Base-by-base conservation (phyloP, 2,797 vertebrate species). In the Gambelia wislizenii region DNA sequence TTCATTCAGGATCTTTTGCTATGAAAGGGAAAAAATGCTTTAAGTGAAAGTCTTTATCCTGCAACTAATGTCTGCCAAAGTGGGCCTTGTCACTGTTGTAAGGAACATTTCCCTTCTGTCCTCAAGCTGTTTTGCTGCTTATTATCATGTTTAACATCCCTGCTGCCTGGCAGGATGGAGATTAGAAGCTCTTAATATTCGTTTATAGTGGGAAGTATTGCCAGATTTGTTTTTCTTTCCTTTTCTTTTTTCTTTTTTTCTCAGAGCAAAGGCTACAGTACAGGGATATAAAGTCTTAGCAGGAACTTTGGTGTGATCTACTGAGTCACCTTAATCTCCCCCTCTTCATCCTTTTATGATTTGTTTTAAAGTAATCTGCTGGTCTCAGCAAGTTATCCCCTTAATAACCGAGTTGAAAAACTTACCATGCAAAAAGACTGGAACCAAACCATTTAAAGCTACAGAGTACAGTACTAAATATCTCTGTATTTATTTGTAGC, bases 51-150 rank as follows among this genome's bases (percentile, higher is more conserved):
- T 86, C 91, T 93, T 94, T 93, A 86, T 67, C 5, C 52, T 89
- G 81, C 84, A 7, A 86, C 83, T 91, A 94, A 93, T 91, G 61
- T 80, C 89, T 96, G 92, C 93, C 91, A 91, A 87, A 91, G 74
- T 64, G 93, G 88, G 75, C 90, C 94, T 92, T 93, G 77, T 95
- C 93, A 69, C 67, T 93, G 56, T 84, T 78, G 0, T 59, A 93
- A 91, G 91, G 85, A 92, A 91, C 89, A 78, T 93, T 96, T 95
- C 94, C 91, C 89, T 96, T 87, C 90, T 92, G 92, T 95, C 89
- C 90, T 96, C 94, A 96, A 96, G 89, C 91, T 96, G 86, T 92
- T 91, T 95, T 86, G 54, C 91, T 92, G 88, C 93, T 95, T 95
- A 92, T 95, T 95, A 94, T 90, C 89, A 78, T 93, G 90, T 93